Evolutionary conservation across 2,113 vertebrate species (phyloP), one percentile per base, ranked within the genome.

Genomic region (Scortum barcoo): DNA sequence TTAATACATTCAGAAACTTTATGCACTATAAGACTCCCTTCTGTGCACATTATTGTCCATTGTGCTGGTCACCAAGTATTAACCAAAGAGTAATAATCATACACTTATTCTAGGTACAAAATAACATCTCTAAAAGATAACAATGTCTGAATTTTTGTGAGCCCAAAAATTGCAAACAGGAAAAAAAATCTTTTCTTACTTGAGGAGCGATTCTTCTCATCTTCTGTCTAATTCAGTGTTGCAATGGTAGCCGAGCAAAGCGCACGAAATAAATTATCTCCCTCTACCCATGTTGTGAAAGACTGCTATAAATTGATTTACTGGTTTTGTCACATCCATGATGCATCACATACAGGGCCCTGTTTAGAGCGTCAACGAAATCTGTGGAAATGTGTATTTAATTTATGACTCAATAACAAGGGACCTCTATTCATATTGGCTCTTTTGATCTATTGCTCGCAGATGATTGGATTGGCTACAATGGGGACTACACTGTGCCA

Each of bases 371-470:
- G 36, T 78, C 56, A 42, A 85, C 80, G 65, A 82, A 83, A 84
- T 76, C 67, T 62, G 78, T 85, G 81, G 88, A 88, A 91, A 90
- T 67, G 53, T 71, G 75, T 65, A 51, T 86, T 83, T 85, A 87
- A 92, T 93, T 93, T 92, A 92, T 89, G 87, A 82, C 85, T 86
- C 81, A 73, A 89, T 89, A 88, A 86, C 65, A 87, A 53, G n/a
- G 66, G 60, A n/a, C 56, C 78, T 73, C 78, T 76, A 76, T 88
- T 90, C 83, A 92, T 73, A 88, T 88, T 82, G 83, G 82, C 82
- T 86, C 51, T 62, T 80, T 68, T 94, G 89, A 91, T 91, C 26
- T 86, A 85, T 83, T 30, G 79, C 73, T 71, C 12, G 38, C 54
- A 58, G 57, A 81, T 85, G 84, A 89, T 89, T 88, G 81, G 84